Base-by-base conservation (phyloP, 2,888 invertebrate species). In the Chaitophorus viminalis region DNA sequence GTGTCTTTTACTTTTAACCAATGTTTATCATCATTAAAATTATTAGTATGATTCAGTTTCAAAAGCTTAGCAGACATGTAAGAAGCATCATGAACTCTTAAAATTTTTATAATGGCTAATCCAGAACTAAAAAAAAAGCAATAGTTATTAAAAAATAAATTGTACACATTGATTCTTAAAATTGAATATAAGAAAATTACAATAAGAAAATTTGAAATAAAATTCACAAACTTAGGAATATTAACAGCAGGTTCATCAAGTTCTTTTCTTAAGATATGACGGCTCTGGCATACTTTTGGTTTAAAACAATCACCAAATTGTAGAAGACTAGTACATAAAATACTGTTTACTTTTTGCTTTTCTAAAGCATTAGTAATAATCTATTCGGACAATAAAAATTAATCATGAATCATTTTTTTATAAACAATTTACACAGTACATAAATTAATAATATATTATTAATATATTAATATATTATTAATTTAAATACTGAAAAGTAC, bases 1-100 rank as follows among this genome's bases (percentile, higher is more conserved):
- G 65, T 1, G 14, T 86, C 86, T 18, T 60, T 29, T 4, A 86
- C 70, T 39, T 72, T 72, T n/a, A 29, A 78, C 86, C 86, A 86
- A 77, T 72, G n/a, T 70, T 68, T 4, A 21, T 8, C 46, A 86
- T 87, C 79, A 14, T 79, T 79, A n/a, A 87, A 31, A 74, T 31
- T 81, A 72, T 74, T 87, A n/a, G 85, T 78, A 39, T 9, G 25
- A 46, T 77, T 79, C 25, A 87, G 2, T 87, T 74, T 87, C 25
- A 87, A 79, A 87, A 87, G 79, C 79, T 87, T 87, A 25, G 60
- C 79, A 65, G 87, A 87, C 60, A 87, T 74, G 21, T 87, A 74
- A 14, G 87, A 74, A 11, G 87, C 87, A n/a, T 87, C 79, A 74
- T 87, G 65, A 29, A 87, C 60, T n/a, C 74, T 52, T 74, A 87